phyloP scores from a whole-genome alignment of 2,888 invertebrate species.

The Calephelis perditalis region DNA sequence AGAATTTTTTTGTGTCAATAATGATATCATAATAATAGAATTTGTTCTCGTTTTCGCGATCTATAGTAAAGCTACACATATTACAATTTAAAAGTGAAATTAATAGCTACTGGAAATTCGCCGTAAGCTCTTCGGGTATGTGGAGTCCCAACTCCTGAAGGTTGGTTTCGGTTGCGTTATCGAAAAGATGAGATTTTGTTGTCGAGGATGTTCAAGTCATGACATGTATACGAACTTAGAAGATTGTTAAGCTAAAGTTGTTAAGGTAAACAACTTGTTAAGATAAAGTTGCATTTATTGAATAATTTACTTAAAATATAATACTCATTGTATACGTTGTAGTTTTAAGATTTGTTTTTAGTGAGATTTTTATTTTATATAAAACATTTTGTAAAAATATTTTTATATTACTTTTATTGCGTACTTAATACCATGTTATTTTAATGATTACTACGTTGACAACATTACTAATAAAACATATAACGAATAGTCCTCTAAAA shows the following conservation, averaged over 20 bases:
- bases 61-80: too few species aligned
- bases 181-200: conserved; percentile 48
- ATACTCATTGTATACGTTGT: conserved; percentile 75
- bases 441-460: conserved; percentile 30
- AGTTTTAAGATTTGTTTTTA: conserved; percentile 64
- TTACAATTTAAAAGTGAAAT: not conserved
- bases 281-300: conserved; percentile 69
- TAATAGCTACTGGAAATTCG: not conserved
- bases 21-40: too few species aligned
- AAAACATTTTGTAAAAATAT: conserved; percentile 42
- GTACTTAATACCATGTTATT: conserved; percentile 45
- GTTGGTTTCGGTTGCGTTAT: conserved; percentile 58
- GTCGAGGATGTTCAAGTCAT: conserved; percentile 50
- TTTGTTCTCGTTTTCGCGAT: too few species aligned
- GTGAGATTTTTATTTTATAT: conserved; percentile 62
- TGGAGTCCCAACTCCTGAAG: conserved; percentile 40
- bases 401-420: conserved; percentile 43
- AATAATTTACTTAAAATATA: conserved; percentile 62
- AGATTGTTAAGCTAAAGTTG: conserved; percentile 34
- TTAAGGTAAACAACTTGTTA: conserved; percentile 48
- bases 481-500: not conserved
- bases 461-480: conserved; percentile 6
- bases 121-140: conserved; percentile 4
- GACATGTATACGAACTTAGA: conserved; percentile 67
- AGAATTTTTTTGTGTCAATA: too few species aligned